Evolutionary conservation across 2,113 vertebrate species (phyloP).

Genomic region (Tretioscincus oriximinensis): DNA sequence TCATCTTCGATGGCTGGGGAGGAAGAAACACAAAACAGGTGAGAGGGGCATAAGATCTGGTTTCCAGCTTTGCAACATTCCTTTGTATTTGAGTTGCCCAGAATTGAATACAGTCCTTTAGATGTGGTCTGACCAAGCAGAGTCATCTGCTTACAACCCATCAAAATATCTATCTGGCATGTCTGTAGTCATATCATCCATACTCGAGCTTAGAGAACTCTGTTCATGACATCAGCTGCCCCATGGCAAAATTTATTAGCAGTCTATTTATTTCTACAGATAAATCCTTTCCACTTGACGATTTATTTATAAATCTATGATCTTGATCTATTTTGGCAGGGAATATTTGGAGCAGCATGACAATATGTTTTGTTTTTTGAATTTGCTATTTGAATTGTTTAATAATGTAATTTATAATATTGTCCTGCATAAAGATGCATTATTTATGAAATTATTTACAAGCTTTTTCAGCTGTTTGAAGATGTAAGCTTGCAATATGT

Average conservation of each 20-base stretch:
- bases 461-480: too few relatives aligned
- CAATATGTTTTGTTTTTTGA: too few relatives aligned
- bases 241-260: not conserved
- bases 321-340: constrained; percentile 19
- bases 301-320: constrained; percentile 6
- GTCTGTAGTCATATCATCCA: not conserved
- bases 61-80: too few relatives aligned
- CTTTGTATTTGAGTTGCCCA: too few relatives aligned
- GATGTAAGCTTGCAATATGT: too few relatives aligned
- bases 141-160: too few relatives aligned
- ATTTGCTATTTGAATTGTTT: too few relatives aligned
- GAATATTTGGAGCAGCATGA: not conserved
- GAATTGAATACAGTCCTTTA: too few relatives aligned
- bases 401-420: too few relatives aligned
- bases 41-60: not conserved
- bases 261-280: constrained; percentile 1
- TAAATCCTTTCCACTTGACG: not conserved
- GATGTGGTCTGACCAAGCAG: too few relatives aligned
- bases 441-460: too few relatives aligned
- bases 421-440: too few relatives aligned
- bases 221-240: not conserved
- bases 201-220: not conserved
- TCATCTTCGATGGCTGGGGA: constrained; percentile 89
- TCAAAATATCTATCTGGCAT: not conserved
- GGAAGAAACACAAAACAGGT: fast-evolving